These are phyloP conservation scores for Drosophila macrospina DNA, from an alignment of 2,888 invertebrate species.

Conservation along the genomic window DNA sequence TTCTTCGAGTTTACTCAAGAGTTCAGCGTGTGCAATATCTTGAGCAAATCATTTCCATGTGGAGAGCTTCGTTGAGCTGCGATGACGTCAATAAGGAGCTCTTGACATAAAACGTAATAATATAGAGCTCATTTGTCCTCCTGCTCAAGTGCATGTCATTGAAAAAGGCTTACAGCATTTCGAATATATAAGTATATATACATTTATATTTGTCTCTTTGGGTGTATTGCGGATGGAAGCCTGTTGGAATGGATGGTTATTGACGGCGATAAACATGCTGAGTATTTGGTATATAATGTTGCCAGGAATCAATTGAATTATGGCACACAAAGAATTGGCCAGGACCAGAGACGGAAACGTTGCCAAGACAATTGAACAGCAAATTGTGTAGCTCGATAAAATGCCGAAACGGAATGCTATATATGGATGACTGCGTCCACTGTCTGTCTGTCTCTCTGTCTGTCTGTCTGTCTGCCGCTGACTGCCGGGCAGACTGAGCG, in stretches of 20 bases:
- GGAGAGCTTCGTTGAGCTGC: constrained; percentile 16
- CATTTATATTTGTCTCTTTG: constrained; percentile 7
- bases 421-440: constrained; percentile 66
- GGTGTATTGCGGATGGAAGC: constrained; percentile 25
- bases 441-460: no score
- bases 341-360: constrained; percentile 18
- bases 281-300: constrained; percentile 62
- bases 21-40: constrained; percentile 7
- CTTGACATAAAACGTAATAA: constrained; percentile 74
- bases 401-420: constrained; percentile 74
- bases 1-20: not conserved
- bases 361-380: constrained; percentile 78
- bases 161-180: constrained; percentile 69
- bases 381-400: constrained; percentile 76
- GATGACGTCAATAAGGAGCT: constrained; percentile 61
- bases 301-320: constrained; percentile 77
- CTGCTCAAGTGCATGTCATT: constrained; percentile 73
- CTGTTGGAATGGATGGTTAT: constrained; percentile 57
- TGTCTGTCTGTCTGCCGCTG: no score
- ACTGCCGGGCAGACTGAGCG: constrained; percentile 7
- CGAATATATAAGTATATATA: constrained; percentile 12
- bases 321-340: constrained; percentile 47
- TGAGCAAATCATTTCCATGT: constrained; percentile 12
- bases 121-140: constrained; percentile 82
- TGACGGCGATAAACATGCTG: constrained; percentile 69